Evolutionary conservation across 2,888 invertebrate species (phyloP), one percentile per base, ranked within the genome.

Genomic region (Linyphia triangularis): DNA sequence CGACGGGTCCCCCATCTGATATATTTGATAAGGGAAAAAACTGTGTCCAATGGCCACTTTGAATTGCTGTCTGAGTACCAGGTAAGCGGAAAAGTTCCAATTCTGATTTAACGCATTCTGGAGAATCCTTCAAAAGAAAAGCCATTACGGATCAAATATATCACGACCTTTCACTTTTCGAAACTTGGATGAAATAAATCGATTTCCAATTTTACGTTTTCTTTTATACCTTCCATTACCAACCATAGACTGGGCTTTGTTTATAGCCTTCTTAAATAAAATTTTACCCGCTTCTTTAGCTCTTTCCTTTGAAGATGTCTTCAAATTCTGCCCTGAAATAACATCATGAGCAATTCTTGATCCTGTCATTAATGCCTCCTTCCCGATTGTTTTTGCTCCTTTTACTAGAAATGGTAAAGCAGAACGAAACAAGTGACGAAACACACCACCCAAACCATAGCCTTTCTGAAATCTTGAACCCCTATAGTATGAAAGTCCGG

Each of bases 311-410:
- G 24, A 28, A 73, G 73, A 26, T 2, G 7, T 26, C 24, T 37
- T 26, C 1, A 83, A 13, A 40, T 72, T 16, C 30, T 75, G 10
- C 0, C 84, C 77, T 19, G 33, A 61, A 1, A 57, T 7, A 51
- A 77, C 77, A 33, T 81, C 37, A 6, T 28, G 57, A 10, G n/a
- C 33, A 13, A 81, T 67, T 82, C 33, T 63, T 33, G 81, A 6
- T 63, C 75, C 13, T 6, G 73, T 65, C 1, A 24, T 3, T 26
- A 79, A 30, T 7, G 65, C 43, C 40, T 88, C 67, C 57, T 81
- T 88, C n/a, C 73, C 88, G 7, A 79, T 0, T 2, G 40, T 28
- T 70, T 65, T 70, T 22, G 61, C 77, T 4, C 63, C 70, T 72
- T 79, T 63, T 13, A 69, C 77, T 6, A 79, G 19, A 28, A 85